Percentiles rank a stretch among this genome's conserved stretches.
phyloP scores from a whole-genome alignment of 1,140 invertebrate species.

The Leptinotarsa lineolata region DNA sequence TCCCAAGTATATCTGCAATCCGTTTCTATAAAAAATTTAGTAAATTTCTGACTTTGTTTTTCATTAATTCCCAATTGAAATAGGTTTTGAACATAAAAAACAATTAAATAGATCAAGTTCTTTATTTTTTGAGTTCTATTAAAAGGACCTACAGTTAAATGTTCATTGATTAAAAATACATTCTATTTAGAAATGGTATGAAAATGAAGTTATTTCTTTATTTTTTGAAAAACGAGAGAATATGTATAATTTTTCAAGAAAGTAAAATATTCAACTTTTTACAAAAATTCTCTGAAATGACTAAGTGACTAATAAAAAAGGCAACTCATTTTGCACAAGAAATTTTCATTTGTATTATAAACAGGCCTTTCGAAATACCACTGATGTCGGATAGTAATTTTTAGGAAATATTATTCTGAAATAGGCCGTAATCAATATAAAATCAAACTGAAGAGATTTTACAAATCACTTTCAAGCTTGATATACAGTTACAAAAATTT shows the following conservation, averaged over 20 bases:
- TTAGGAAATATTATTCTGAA: neutral
- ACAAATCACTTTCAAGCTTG: neutral
- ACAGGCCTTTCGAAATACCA: no score
- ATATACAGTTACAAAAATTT: no score
- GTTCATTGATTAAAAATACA: conserved; percentile 44
- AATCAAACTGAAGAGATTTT: neutral
- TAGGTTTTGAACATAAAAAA: conserved; percentile 17
- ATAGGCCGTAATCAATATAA: neutral
- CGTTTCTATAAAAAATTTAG: no score
- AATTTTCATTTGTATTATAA: no score
- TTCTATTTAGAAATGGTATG: conserved; percentile 32
- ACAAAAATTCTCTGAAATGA: neutral
- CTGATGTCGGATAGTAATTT: conserved; percentile 23
- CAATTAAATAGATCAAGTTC: conserved; percentile 42
- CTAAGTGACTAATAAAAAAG: no score
- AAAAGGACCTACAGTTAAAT: conserved; percentile 45
- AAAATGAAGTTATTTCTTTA: neutral
- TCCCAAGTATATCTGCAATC: no score
- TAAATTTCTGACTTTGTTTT: no score
- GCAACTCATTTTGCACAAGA: no score
- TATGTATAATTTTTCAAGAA: neutral
- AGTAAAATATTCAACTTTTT: neutral
- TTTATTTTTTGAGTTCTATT: conserved; percentile 46
- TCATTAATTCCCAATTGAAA: neutral
- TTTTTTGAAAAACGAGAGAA: neutral